A percentile compares a stretch with the other conserved stretches of the same genome.
Evolutionary conservation across 2,113 vertebrate genomes (phyloP).

Genomic region (Leiothrix lutea): DNA sequence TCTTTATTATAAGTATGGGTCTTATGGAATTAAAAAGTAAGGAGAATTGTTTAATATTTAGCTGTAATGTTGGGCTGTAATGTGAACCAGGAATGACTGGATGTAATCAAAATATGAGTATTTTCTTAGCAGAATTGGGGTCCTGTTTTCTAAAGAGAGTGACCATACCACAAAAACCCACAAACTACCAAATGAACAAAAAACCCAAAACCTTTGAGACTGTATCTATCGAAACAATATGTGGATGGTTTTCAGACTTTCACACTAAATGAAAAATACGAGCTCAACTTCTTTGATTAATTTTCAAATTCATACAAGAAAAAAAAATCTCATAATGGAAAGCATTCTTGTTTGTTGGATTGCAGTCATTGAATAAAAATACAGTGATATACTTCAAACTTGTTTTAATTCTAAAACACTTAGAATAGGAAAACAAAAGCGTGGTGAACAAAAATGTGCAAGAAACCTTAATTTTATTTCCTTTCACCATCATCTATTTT

Average conservation of each 20-base stretch:
- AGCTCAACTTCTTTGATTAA: background rate
- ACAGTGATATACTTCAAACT: background rate
- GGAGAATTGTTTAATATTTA: background rate
- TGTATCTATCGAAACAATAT: background rate
- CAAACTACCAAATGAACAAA: background rate
- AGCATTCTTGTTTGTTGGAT: background rate
- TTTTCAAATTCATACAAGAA: background rate
- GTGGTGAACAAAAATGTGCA: background rate
- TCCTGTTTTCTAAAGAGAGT: background rate
- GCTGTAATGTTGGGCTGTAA: background rate
- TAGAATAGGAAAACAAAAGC: background rate
- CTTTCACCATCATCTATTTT: background rate
- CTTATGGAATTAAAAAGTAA: background rate
- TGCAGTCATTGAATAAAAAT: background rate
- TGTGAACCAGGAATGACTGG: background rate
- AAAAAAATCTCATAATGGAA: background rate
- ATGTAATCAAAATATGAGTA: background rate
- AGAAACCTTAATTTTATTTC: background rate
- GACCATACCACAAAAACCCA: background rate
- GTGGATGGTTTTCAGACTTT: background rate
- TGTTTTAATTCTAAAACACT: background rate
- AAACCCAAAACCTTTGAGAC: fast-evolving
- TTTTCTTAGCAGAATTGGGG: background rate
- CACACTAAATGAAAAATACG: background rate
- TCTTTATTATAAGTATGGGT: background rate